Evolutionary conservation across 92 coral and sea anemone species (phyloP), one percentile per base, ranked within the genome.

Genomic region (Bergia sp.): DNA sequence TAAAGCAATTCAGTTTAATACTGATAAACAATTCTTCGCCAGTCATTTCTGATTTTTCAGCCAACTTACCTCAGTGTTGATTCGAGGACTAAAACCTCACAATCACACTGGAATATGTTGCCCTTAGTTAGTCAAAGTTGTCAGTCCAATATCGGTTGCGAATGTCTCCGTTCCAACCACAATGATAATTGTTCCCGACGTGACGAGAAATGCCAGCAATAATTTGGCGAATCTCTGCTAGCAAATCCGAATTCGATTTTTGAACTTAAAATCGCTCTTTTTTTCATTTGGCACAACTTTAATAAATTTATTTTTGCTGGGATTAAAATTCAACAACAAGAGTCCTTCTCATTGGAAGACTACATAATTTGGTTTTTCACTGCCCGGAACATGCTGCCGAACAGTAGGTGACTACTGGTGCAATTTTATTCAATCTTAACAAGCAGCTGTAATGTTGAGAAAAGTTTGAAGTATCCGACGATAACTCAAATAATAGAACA

Each of bases 261-360:
- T 41, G 78, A 11, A 7, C 20, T 74, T 12, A 12, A 74, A 74
- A 13, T 21, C 16, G 45, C 43, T 13, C 3, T 7, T 74, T 74
- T 74, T 74, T 38, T 41, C n/a, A 74, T 39, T 74, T 11, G 41
- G 43, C 47, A 38, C 41, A 74, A 74, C 43, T 15, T 74, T 74
- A 74, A 74, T 74, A 74, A 74, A 74, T 74, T 74, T 74, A 74
- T 41, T 74, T 37, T 47, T 37, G 43, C 78, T 37, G 43, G 78
- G 78, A 74, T 74, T 74, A 74, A 41, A 74, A 72, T 37, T 11
- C 43, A 12, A 74, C 41, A 38, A 74, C 41, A 74, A 74, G 11
- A 37, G 18, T 18, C 43, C 39, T 74, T 37, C 78, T 74, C 43
- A 74, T 74, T 74, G 78, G 78, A 74, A 41, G 78, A 37, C 5